phyloP scores from a whole-genome alignment of 2,797 vertebrate species.

The Echiichthys vipera region DNA sequence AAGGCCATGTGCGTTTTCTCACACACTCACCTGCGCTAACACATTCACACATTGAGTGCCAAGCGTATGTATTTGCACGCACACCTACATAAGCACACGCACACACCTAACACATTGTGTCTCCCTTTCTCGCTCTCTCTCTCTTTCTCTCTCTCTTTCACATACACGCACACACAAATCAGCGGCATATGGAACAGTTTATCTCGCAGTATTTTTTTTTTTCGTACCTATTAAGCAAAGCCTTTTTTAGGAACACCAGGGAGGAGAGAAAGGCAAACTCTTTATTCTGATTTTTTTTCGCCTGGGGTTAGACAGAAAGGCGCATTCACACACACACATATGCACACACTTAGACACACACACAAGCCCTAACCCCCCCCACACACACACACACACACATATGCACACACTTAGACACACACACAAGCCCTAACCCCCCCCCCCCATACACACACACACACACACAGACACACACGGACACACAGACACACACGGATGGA shows the following conservation, averaged over 20 bases:
- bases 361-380: no score
- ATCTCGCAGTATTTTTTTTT: slow-evolving; percentile 66
- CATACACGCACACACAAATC: slow-evolving; percentile 30
- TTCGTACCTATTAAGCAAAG: slow-evolving; percentile 72
- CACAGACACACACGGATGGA: no score
- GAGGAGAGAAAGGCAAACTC: slow-evolving; percentile 61
- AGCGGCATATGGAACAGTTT: slow-evolving; percentile 82
- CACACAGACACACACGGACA: slow-evolving; percentile 2
- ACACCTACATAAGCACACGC: not conserved
- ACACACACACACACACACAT: slow-evolving; percentile 3
- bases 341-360: slow-evolving; percentile 5
- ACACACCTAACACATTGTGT: not conserved
- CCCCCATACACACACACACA: slow-evolving; percentile 6
- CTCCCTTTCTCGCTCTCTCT: slow-evolving; percentile 5
- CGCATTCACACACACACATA: slow-evolving; percentile 24
- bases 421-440: no score
- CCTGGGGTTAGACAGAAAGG: slow-evolving; percentile 43
- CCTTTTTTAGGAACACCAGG: slow-evolving; percentile 61
- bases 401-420: not conserved
- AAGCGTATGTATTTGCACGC: slow-evolving; percentile 4
- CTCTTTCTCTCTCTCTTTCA: not conserved
- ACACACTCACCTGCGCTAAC: slow-evolving; percentile 39
- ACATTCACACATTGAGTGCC: slow-evolving; percentile 33
- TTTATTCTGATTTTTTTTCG: slow-evolving; percentile 71
- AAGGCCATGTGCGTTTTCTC: slow-evolving; percentile 29